Evolutionary conservation across 2,797 vertebrate species (phyloP).

Genomic region (Odontamblyopus lacepedii): DNA sequence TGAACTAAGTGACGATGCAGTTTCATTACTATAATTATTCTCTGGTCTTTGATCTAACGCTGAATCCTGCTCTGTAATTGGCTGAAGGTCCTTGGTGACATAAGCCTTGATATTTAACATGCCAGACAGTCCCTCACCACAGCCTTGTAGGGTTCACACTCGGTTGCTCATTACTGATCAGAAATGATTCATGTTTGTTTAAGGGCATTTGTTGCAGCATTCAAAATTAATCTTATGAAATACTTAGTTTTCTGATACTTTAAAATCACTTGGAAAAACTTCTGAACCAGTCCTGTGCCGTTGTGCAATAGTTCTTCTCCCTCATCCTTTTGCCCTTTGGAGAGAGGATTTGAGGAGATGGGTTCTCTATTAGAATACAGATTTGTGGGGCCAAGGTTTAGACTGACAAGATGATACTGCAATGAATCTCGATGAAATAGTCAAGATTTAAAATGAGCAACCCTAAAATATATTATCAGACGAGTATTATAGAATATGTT

Average conservation of each 20-base stretch:
- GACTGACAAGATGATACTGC: neutral
- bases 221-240: conserved; percentile 8
- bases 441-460: neutral
- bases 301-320: conserved; percentile 16
- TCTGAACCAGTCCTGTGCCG: neutral
- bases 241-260: conserved; percentile 8
- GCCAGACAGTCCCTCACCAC: conserved; percentile 3
- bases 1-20: neutral
- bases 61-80: neutral
- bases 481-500: too few species aligned
- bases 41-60: neutral
- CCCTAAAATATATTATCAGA: too few species aligned
- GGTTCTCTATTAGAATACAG: conserved; percentile 7
- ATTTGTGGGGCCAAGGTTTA: conserved; percentile 7
- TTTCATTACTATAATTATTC: neutral
- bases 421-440: conserved; percentile 1
- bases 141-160: conserved; percentile 5
- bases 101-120: conserved; percentile 5
- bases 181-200: conserved; percentile 8
- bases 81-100: neutral
- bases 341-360: conserved; percentile 14
- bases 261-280: neutral
- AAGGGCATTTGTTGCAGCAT: conserved; percentile 3
- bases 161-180: neutral
- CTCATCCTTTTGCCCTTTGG: conserved; percentile 9